Evolutionary conservation across 2,113 vertebrate species (phyloP).

Genomic region (Rostratula benghalensis): DNA sequence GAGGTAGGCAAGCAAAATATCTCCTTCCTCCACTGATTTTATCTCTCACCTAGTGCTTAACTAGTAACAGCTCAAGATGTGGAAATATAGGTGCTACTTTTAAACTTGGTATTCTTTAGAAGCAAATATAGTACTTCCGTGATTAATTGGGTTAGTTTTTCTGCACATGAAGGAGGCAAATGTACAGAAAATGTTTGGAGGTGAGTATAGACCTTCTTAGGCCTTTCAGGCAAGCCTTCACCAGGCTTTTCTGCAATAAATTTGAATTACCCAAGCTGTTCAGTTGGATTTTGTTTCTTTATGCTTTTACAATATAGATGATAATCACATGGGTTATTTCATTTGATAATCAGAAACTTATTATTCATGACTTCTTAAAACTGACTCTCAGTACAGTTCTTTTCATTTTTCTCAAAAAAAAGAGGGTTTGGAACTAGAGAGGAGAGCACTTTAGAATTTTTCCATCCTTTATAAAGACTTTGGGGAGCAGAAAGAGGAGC

Average conservation of each 20-base stretch:
- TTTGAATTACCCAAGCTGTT: background rate
- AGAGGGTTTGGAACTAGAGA: background rate
- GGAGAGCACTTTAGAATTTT: background rate
- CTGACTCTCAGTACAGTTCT: background rate
- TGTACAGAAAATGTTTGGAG: background rate
- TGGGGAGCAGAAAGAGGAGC: background rate
- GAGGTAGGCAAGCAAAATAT: background rate
- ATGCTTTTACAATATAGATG: constrained; percentile 1
- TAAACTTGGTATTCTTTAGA: background rate
- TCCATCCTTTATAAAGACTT: background rate
- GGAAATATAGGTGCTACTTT: background rate
- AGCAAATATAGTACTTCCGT: background rate
- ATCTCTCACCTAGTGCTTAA: background rate
- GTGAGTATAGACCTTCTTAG: background rate
- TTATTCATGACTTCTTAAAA: constrained; percentile 33
- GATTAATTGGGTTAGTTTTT: background rate
- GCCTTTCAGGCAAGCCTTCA: constrained; percentile 4
- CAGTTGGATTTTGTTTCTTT: background rate
- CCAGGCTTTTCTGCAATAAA: background rate
- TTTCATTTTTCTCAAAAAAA: constrained; percentile 35
- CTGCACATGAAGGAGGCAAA: background rate
- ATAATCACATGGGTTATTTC: constrained; percentile 40
- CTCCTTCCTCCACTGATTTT: background rate
- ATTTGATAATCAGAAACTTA: constrained; percentile 27
- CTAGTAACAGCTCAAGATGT: background rate